Base-by-base conservation (phyloP, 2,113 vertebrate species). In the Xenotilapia longispinis region DNA sequence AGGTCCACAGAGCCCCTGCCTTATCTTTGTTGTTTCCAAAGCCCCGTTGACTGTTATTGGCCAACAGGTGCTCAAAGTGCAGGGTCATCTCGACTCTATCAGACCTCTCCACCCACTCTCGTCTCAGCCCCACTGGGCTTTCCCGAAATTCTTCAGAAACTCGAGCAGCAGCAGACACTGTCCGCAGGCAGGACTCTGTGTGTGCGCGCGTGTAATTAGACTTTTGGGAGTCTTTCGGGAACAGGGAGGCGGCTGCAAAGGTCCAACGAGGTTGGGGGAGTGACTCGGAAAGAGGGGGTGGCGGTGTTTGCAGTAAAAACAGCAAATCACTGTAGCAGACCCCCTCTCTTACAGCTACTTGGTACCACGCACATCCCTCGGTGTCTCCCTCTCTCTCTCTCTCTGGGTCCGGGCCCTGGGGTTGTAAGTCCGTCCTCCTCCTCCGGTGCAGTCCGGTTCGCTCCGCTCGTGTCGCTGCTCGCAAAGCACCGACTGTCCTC, bases 171-270 rank as follows among this genome's bases (percentile, higher is more conserved):
- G 86, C 49, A 70, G 36, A 57, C 19, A 12, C 68, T 87, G 87
- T 73, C 78, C 33, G 45, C 49, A 42, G 75, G 47, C 45, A 70
- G 26, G 21, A 28, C 21, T 70, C 5, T 17, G 26, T 51, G 58
- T 1, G 28, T 0, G 17, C 1, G n/a, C 1, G 38, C 6, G 11
- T 19, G 70, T 81, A 21, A 57, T 68, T 83, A 31, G 55, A 82
- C 85, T 89, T 91, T 91, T 82, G 47, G 7, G 81, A 15, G 21
- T 57, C 47, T 33, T 26, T 49, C 1, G 87, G 85, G 78, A 89
- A 82, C 13, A 84, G 93, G 93, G 90, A 90, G 93, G 94, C 87
- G 93, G 87, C 88, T 90, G 89, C 63, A 54, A 28, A 88, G 73
- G 19, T 86, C 90, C 91, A 91, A 86, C 88, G 80, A 51, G 84